Base-by-base conservation (phyloP, 2,888 invertebrate genomes). In the Pseudococcus viburni region DNA sequence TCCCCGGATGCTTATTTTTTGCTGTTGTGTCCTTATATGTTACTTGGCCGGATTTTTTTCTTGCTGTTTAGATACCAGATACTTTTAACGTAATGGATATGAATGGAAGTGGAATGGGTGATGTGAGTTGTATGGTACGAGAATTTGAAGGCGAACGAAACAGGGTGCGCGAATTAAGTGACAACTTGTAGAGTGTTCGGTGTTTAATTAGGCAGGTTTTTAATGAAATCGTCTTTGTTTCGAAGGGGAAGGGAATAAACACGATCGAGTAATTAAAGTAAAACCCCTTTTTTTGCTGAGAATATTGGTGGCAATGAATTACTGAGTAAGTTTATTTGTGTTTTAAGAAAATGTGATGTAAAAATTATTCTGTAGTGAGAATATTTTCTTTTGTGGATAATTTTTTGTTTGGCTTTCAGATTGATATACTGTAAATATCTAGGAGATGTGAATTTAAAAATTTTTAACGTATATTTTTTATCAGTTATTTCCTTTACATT, bases 131-230 rank as follows among this genome's bases (percentile, higher is more conserved):
- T 64, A 64, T 15, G 22, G 64, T 64, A 22, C 4, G 22, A 19
- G 22, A 15, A 1, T 0, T n/a, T n/a, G 5, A 5, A 55, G 5
- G 5, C 12, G 0, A 51, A 51, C 12, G 22, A 64, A 64, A 22
- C 73, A 73, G 33, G 73, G 73, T 26, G 33, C 33, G 17, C 73
- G 73, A 73, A 33, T 73, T 33, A 73, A 73, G 73, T 73, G 73
- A 73, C 73, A 73, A 73, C 73, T 73, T 73, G 73, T 73, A 73
- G 73, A 73, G 73, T 73, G 33, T 33, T 73, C 0, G 15, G 26
- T 33, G 73, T 33, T 73, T 73, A 73, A 73, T 73, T 73, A 73
- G 73, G 33, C 26, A 33, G 15, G 73, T 73, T 73, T 73, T 73
- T 73, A 73, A 33, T 73, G 73, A 73, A 73, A 73, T 73, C 17